These are phyloP conservation scores for Oeneis ivallda DNA, from an alignment of 2,888 invertebrate species.

Conservation along the genomic window DNA sequence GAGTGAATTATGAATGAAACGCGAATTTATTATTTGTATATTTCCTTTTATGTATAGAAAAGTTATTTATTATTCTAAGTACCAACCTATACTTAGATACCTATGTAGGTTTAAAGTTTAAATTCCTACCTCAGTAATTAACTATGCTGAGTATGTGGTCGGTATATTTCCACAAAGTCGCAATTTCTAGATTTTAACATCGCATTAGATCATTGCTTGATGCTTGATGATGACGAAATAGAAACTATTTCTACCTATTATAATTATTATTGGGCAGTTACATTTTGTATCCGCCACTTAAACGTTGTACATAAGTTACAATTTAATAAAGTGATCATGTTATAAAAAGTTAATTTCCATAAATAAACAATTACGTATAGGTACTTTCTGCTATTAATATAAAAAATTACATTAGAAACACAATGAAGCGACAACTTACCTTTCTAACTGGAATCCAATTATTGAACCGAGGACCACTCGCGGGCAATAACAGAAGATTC, in stretches of 20 bases:
- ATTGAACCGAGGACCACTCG: conserved; percentile 41
- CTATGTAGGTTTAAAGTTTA: not conserved
- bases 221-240: not conserved
- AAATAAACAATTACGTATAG: conserved; percentile 10
- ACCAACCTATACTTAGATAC: not conserved
- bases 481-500: conserved; percentile 32
- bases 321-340: not conserved
- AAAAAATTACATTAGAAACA: conserved; percentile 8
- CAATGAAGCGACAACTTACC: conserved; percentile 49
- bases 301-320: not conserved
- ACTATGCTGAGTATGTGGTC: not conserved
- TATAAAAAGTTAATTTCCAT: conserved; percentile 11
- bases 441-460: conserved; percentile 55
- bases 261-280: too few species aligned
- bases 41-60: too few species aligned
- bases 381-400: conserved; percentile 15
- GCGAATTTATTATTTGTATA: too few species aligned
- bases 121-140: not conserved
- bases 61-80: too few species aligned
- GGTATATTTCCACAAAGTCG: not conserved
- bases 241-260: not conserved
- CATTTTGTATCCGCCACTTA: too few species aligned
- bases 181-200: not conserved
- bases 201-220: conserved; percentile 1
- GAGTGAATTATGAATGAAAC: too few species aligned